Evolutionary conservation across 1,140 invertebrate genomes (phyloP).

Genomic region (Dolichoris vasculosae): DNA sequence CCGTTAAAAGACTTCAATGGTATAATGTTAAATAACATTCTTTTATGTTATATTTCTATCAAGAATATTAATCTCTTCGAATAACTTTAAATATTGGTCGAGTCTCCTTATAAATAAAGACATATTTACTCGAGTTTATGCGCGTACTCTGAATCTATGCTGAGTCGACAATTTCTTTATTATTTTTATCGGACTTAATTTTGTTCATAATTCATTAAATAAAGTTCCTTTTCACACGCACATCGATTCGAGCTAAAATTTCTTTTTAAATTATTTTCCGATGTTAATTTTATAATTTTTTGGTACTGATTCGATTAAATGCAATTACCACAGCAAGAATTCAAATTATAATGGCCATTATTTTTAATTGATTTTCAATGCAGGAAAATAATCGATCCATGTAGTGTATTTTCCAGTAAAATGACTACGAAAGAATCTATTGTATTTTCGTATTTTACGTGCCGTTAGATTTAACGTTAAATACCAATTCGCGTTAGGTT

Average conservation of each 20-base stretch:
- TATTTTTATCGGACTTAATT: not conserved
- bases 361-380: not conserved
- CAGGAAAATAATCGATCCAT: not conserved
- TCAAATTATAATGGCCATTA: not conserved
- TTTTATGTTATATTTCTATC: not conserved
- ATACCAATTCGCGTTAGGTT: not conserved
- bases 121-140: not conserved
- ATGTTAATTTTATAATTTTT: not conserved
- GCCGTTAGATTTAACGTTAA: not conserved
- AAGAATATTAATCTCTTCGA: not conserved
- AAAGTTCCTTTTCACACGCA: not conserved
- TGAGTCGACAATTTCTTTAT: not conserved
- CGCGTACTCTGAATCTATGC: not conserved
- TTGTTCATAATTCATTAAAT: not conserved
- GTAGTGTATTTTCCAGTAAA: not conserved
- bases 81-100: not conserved
- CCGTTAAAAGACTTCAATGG: too few species aligned
- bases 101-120: not conserved
- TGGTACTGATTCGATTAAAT: not conserved
- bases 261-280: not conserved
- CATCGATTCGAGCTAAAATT: not conserved
- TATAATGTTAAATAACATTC: not conserved
- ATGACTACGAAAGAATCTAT: not conserved
- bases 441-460: not conserved
- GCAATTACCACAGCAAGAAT: not conserved